Conservation (phyloP, 1,140 invertebrate genomes). For the Tetramorium parvispinum region DNA sequence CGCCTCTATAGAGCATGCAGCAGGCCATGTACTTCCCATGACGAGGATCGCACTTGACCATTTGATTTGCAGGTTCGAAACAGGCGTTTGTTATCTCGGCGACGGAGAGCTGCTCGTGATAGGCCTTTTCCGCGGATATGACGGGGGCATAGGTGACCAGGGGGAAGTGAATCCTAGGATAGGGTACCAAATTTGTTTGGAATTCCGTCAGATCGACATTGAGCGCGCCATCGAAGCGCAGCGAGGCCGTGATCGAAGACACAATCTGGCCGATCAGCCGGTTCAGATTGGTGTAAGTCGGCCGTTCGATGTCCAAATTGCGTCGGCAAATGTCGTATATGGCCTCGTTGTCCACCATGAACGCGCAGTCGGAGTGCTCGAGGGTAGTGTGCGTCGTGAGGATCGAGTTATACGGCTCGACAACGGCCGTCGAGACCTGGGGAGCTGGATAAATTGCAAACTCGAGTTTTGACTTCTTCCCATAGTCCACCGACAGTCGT, state of each 20-base stretch:
- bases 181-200: conserved; percentile 73
- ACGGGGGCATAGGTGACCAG: conserved; percentile 72
- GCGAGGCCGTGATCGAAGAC: conserved; percentile 87
- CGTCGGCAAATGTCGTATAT: conserved; percentile 91
- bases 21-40: conserved; percentile 87
- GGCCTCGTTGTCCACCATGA: conserved; percentile 91
- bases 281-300: conserved; percentile 81
- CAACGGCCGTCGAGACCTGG: conserved; percentile 67
- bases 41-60: conserved; percentile 88
- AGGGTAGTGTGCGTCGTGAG: conserved; percentile 88
- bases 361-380: conserved; percentile 89
- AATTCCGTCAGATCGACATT: conserved; percentile 72
- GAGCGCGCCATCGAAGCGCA: conserved; percentile 80
- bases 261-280: conserved; percentile 83
- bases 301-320: conserved; percentile 89
- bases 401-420: conserved; percentile 71
- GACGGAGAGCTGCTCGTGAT: conserved; percentile 69
- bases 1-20: conserved; percentile 88
- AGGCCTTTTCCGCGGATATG: conserved; percentile 84
- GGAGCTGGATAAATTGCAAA: conserved; percentile 83
- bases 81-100: conserved; percentile 86
- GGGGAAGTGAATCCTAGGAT: conserved; percentile 88
- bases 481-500: conserved; percentile 84
- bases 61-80: conserved; percentile 89
- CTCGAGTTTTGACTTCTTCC: conserved; percentile 90